Conservation (phyloP, 1,140 invertebrate species). For the Orius insidiosus region DNA sequence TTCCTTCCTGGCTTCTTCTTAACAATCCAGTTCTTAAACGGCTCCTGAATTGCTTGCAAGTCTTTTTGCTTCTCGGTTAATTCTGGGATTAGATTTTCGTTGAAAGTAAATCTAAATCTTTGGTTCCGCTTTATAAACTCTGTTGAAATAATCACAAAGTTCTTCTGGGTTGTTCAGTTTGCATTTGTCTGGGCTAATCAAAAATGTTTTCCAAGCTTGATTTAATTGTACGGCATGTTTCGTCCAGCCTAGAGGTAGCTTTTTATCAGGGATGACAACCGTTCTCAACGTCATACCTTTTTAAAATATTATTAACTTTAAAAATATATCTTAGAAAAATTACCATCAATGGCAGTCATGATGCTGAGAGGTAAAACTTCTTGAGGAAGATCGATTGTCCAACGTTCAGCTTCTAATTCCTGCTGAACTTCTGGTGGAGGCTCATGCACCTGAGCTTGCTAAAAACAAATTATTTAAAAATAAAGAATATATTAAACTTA, state of each 20-base stretch:
- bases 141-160: constrained; percentile 6
- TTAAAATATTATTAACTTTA: too few relatives aligned
- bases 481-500: too few relatives aligned
- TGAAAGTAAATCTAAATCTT: constrained; percentile 6
- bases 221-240: constrained; percentile 44
- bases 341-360: too few relatives aligned
- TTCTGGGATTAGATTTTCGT: not conserved
- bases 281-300: constrained; percentile 32
- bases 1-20: constrained; percentile 1
- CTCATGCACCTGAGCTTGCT: too few relatives aligned
- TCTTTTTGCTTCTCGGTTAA: constrained; percentile 9
- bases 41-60: not conserved
- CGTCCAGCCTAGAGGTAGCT: constrained; percentile 51
- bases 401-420: too few relatives aligned
- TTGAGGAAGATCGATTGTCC: too few relatives aligned
- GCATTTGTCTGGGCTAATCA: constrained; percentile 12
- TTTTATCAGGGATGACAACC: constrained; percentile 48
- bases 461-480: too few relatives aligned
- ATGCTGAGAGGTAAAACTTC: too few relatives aligned
- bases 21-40: not conserved
- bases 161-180: constrained; percentile 5
- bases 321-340: too few relatives aligned
- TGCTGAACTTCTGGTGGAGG: too few relatives aligned
- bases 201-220: too few relatives aligned
- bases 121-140: not conserved